These are phyloP conservation scores for Sula dactylatra DNA, from an alignment of 2,113 vertebrate genomes.

Conservation along the genomic window DNA sequence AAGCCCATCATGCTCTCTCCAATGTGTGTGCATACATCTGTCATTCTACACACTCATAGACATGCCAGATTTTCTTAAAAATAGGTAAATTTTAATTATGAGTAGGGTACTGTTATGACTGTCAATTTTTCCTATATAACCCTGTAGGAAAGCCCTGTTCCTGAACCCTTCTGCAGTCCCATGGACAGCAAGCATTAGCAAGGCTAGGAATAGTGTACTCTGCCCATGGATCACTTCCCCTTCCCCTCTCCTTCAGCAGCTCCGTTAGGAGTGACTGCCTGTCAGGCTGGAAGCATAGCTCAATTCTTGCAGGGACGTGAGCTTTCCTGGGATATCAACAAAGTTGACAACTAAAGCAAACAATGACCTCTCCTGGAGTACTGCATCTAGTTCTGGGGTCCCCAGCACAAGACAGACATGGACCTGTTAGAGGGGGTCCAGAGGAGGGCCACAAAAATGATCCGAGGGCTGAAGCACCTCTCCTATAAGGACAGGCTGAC, in stretches of 20 bases:
- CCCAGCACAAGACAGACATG: not conserved
- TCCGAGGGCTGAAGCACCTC: not conserved
- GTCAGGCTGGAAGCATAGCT: rapidly evolving
- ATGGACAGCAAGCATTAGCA: not conserved
- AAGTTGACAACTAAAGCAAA: not conserved
- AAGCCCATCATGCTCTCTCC: not conserved
- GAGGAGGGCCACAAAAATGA: not conserved
- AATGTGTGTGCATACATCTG: not conserved
- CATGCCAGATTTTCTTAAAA: not conserved
- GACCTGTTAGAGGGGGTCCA: not conserved
- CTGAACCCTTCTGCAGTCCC: not conserved
- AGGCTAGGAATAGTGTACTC: not conserved
- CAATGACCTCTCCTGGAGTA: not conserved
- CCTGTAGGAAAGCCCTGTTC: not conserved
- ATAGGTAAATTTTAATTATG: not conserved
- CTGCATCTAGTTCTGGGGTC: not conserved
- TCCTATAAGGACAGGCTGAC: not conserved
- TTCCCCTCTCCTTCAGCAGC: not conserved
- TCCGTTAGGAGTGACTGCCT: not conserved
- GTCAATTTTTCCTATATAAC: not conserved
- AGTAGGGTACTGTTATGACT: not conserved
- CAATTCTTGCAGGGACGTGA: rapidly evolving
- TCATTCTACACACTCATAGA: not conserved
- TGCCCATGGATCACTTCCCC: not conserved
- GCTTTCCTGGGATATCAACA: not conserved